phyloP scores from a whole-genome alignment of 2,888 invertebrate species.

The Lasioglossum pauxillum region DNA sequence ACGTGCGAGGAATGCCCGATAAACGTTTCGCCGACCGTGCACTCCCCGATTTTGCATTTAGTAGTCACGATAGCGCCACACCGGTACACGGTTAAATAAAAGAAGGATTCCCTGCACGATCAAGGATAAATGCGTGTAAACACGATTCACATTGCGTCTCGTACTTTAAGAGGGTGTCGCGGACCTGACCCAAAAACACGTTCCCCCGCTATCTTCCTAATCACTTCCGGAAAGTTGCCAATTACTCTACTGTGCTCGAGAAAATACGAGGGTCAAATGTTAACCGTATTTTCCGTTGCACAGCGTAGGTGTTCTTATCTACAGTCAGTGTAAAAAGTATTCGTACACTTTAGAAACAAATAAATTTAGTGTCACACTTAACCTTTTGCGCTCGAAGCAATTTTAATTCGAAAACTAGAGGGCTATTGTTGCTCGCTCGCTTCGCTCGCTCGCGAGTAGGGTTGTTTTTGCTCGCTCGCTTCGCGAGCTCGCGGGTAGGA shows the following conservation, averaged over 20 bases:
- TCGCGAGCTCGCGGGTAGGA: too few relatives aligned
- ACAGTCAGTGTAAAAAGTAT: too few relatives aligned
- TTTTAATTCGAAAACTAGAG: too few relatives aligned
- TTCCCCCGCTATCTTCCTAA: not conserved
- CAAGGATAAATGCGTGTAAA: slow-evolving; percentile 40
- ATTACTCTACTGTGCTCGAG: not conserved
- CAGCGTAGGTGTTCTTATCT: too few relatives aligned
- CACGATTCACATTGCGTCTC: slow-evolving; percentile 16
- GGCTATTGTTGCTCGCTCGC: too few relatives aligned
- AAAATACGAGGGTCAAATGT: not conserved
- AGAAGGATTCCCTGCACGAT: slow-evolving; percentile 31
- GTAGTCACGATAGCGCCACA: slow-evolving; percentile 37
- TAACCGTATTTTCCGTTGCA: too few relatives aligned
- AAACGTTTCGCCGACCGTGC: slow-evolving; percentile 31
- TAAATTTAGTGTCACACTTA: too few relatives aligned
- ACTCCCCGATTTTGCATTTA: slow-evolving; percentile 50
- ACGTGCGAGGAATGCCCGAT: slow-evolving; percentile 58
- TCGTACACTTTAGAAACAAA: too few relatives aligned
- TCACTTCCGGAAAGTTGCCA: not conserved
- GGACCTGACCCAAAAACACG: not conserved
- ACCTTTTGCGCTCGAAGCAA: too few relatives aligned
- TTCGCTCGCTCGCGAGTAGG: too few relatives aligned
- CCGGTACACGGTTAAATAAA: slow-evolving; percentile 46
- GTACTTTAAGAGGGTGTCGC: slow-evolving; percentile 14
- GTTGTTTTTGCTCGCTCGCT: too few relatives aligned